These are phyloP conservation scores for Sinocyclocheilus rhinocerous DNA, from an alignment of 2,113 vertebrate species.

Conservation along the genomic window DNA sequence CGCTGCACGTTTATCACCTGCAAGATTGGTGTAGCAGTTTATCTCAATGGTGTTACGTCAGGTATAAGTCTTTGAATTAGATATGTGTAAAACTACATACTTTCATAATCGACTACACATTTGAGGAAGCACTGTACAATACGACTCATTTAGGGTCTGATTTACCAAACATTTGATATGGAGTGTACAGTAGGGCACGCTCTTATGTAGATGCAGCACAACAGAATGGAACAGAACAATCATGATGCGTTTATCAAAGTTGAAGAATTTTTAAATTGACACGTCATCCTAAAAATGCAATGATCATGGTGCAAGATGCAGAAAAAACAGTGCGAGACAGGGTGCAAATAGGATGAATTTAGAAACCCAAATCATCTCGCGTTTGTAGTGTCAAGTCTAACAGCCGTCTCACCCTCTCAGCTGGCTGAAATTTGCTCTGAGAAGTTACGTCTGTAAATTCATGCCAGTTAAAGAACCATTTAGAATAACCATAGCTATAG, in stretches of 20 bases:
- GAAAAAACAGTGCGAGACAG: not conserved
- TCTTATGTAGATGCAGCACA: not conserved
- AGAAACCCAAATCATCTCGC: not conserved
- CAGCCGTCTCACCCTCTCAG: not conserved
- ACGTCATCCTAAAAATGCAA: not conserved
- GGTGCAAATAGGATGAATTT: not conserved
- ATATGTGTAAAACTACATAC: not conserved
- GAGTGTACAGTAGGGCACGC: not conserved
- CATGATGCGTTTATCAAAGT: not conserved
- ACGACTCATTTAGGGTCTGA: not conserved
- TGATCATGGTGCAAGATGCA: not conserved
- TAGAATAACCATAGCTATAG: not conserved
- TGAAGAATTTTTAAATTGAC: not conserved
- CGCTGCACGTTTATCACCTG: not conserved
- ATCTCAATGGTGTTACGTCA: not conserved
- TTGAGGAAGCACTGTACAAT: not conserved
- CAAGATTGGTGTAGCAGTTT: not conserved
- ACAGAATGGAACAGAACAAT: not conserved
- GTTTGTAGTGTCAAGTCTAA: not conserved
- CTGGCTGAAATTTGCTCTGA: not conserved
- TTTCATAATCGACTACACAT: not conserved
- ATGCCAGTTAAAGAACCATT: not conserved
- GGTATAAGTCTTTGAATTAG: no score
- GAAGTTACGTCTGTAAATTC: not conserved
- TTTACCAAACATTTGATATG: not conserved